Percentiles rank a stretch among this genome's conserved stretches.
Conservation (phyloP, 2,888 invertebrate species). For the Lepidocyrtinus sp. region DNA sequence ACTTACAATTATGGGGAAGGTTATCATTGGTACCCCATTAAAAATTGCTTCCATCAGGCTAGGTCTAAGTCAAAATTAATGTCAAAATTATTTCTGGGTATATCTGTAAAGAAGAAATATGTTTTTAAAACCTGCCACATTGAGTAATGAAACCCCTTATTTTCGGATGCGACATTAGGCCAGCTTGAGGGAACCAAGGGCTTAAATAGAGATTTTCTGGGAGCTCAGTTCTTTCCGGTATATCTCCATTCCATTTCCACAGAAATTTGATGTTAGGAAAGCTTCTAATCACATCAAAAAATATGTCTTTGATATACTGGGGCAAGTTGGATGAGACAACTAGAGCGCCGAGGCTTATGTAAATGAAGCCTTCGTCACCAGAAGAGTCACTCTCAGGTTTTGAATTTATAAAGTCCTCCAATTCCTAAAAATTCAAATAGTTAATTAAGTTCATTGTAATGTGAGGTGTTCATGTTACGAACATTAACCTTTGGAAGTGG, state of each 20-base stretch:
- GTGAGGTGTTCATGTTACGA: no score
- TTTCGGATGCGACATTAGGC: background rate
- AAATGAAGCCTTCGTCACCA: slow-evolving; percentile 56
- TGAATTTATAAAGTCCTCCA: slow-evolving; percentile 36
- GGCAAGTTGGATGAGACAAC: slow-evolving; percentile 26
- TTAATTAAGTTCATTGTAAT: no score
- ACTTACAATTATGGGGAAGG: slow-evolving; percentile 54
- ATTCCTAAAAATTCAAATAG: no score
- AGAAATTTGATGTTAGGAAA: slow-evolving; percentile 58
- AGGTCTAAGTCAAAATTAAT: no score
- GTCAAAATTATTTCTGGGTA: no score
- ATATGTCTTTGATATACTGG: slow-evolving; percentile 28
- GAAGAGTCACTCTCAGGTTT: no score
- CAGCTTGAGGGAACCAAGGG: no score
- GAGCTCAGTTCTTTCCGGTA: slow-evolving; percentile 42
- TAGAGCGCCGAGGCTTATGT: slow-evolving; percentile 59
- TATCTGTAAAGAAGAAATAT: no score
- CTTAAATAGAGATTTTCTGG: slow-evolving; percentile 68
- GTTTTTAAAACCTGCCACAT: no score
- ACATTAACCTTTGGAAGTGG: background rate
- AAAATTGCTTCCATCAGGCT: background rate
- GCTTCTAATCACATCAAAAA: slow-evolving; percentile 45
- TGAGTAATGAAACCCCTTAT: slow-evolving; percentile 53
- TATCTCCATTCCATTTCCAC: slow-evolving; percentile 68
- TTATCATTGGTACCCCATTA: slow-evolving; percentile 55